These are phyloP conservation scores for Tragelaphus scriptus DNA, from an alignment of 2,113 vertebrate species.

Conservation along the genomic window DNA sequence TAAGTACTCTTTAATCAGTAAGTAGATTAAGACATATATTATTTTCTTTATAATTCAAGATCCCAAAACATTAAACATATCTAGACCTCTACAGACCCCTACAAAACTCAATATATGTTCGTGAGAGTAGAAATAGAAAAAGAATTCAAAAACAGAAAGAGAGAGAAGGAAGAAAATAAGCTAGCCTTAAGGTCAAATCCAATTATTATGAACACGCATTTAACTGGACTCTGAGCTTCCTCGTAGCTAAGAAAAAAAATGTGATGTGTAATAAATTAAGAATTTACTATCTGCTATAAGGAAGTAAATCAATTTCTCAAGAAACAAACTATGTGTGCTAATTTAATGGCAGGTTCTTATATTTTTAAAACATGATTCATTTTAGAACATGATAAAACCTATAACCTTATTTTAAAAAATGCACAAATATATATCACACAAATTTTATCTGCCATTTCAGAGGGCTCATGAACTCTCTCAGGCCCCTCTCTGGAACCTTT, in stretches of 20 bases:
- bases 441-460: not conserved
- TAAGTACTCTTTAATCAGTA: not conserved
- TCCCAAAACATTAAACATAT: slow-evolving; percentile 2
- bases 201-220: not conserved
- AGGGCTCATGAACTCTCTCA: not conserved
- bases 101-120: not conserved
- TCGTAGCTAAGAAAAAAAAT: not conserved
- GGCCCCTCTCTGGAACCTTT: not conserved
- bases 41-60: not conserved
- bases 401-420: not conserved
- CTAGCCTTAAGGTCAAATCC: not conserved
- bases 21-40: not conserved
- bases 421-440: not conserved
- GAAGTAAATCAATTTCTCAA: slow-evolving; percentile 26
- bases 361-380: not conserved
- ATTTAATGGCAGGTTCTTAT: not conserved
- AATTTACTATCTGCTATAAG: not conserved
- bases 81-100: not conserved
- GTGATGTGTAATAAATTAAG: not conserved
- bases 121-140: not conserved
- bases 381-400: slow-evolving; percentile 2
- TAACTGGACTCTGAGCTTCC: not conserved
- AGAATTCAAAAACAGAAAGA: not conserved
- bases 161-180: not conserved
- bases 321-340: slow-evolving; percentile 18